A percentile compares a stretch with the other conserved stretches of the same genome.
phyloP scores from a whole-genome alignment of 2,797 vertebrate genomes.

The Scleropages formosus region DNA sequence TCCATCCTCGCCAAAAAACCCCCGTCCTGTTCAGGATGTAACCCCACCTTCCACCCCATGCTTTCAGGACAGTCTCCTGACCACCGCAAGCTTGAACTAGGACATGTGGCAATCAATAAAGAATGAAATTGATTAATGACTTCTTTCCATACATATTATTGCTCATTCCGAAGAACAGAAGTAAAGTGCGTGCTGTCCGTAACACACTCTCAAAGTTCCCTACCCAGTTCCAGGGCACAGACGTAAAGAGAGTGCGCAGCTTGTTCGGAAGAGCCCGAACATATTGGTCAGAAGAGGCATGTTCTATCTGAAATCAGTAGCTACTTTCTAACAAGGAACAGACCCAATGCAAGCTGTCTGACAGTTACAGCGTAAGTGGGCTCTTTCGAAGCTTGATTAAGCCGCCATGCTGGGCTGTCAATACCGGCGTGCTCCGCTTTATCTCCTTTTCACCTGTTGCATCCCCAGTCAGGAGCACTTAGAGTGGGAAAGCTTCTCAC shows the following conservation, averaged over 20 bases:
- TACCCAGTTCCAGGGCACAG: not conserved
- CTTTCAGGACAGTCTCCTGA: too few species aligned
- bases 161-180: too few species aligned
- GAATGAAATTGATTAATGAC: too few species aligned
- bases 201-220: not conserved
- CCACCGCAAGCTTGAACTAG: too few species aligned
- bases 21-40: too few species aligned
- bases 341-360: not conserved
- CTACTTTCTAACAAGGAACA: constrained; percentile 22
- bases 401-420: constrained; percentile 8
- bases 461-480: constrained; percentile 19
- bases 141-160: too few species aligned
- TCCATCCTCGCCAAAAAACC: too few species aligned
- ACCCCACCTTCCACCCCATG: too few species aligned
- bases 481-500: constrained; percentile 2
- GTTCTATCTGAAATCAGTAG: constrained; percentile 23
- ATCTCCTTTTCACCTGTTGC: constrained; percentile 26
- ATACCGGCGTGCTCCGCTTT: constrained; percentile 13
- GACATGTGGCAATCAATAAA: too few species aligned
- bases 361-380: constrained; percentile 7
- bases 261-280: not conserved
- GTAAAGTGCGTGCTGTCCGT: too few species aligned
- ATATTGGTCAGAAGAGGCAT: constrained; percentile 11
- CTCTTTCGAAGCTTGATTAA: constrained; percentile 29
- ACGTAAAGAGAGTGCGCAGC: not conserved